These are phyloP conservation scores for Parus major DNA, from an alignment of 2,113 vertebrate species.

Conservation along the genomic window DNA sequence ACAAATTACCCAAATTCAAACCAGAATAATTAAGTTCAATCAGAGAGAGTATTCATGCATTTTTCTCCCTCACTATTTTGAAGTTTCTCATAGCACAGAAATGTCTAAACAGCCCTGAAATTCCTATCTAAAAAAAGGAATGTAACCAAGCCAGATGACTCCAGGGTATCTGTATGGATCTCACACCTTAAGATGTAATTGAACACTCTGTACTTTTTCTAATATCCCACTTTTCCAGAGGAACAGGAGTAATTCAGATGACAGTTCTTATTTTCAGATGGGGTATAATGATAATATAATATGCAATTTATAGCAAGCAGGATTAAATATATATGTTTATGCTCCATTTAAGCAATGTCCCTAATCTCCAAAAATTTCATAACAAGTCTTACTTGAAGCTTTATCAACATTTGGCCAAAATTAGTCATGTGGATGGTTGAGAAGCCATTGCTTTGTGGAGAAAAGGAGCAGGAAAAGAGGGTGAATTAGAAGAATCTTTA, in stretches of 20 bases:
- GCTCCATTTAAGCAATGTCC: not conserved
- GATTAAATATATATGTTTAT: not conserved
- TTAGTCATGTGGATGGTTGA: not conserved
- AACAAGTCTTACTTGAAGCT: not conserved
- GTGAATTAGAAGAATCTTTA: not conserved
- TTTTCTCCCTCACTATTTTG: not conserved
- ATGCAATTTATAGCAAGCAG: not conserved
- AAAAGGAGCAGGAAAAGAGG: not conserved
- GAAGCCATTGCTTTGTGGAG: not conserved
- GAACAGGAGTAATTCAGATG: not conserved
- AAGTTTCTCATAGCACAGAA: not conserved
- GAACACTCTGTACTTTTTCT: not conserved
- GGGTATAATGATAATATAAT: not conserved
- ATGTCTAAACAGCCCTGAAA: not conserved
- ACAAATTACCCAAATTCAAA: not conserved
- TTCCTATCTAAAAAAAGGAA: not conserved
- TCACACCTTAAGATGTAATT: not conserved
- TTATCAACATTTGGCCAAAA: not conserved
- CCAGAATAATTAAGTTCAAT: not conserved
- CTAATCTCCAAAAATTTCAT: not conserved
- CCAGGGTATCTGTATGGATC: not conserved
- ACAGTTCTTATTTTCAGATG: not conserved
- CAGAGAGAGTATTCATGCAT: not conserved
- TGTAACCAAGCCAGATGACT: not conserved
- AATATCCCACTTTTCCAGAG: slow-evolving; percentile 15